Percentiles rank a stretch among this genome's conserved stretches.
These are phyloP conservation scores for Microvelia longipes DNA, from an alignment of 1,140 invertebrate species.

Conservation along the genomic window DNA sequence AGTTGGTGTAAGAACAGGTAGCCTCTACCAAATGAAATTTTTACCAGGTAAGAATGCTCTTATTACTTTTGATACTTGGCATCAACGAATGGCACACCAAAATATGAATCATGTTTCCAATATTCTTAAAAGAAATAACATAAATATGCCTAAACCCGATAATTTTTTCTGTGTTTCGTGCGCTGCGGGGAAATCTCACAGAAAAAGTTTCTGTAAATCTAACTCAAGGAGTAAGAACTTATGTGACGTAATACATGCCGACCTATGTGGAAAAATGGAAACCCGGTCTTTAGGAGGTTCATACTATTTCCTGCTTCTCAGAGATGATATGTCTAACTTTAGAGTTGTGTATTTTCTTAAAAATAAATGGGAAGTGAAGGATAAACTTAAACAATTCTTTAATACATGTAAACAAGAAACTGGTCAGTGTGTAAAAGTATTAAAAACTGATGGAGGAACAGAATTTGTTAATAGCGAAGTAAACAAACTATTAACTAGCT, in stretches of 20 bases:
- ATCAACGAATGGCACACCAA: not conserved
- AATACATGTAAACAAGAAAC: not conserved
- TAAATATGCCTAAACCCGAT: not conserved
- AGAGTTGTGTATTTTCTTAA: not conserved
- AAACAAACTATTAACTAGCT: not conserved
- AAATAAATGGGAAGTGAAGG: not conserved
- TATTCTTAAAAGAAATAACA: not conserved
- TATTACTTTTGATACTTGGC: not conserved
- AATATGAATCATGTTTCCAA: not conserved
- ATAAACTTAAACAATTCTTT: not conserved
- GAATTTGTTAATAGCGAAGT: not conserved
- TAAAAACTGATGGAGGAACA: not conserved
- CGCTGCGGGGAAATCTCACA: not conserved
- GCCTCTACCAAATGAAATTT: not conserved
- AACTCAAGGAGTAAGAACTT: not conserved
- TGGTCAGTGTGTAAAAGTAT: not conserved
- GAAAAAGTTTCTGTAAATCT: not conserved
- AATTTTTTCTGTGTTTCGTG: not conserved
- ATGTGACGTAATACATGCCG: not conserved
- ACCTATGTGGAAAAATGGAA: not conserved
- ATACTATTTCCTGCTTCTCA: not conserved
- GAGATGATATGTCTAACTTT: not conserved
- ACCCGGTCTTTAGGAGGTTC: not conserved
- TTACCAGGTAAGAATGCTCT: not conserved
- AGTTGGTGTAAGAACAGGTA: not conserved